A percentile compares a stretch with the other conserved stretches of the same genome.
Evolutionary conservation across 1,140 invertebrate species (phyloP).

Genomic region (Pseudomyrmex flavicornis): DNA sequence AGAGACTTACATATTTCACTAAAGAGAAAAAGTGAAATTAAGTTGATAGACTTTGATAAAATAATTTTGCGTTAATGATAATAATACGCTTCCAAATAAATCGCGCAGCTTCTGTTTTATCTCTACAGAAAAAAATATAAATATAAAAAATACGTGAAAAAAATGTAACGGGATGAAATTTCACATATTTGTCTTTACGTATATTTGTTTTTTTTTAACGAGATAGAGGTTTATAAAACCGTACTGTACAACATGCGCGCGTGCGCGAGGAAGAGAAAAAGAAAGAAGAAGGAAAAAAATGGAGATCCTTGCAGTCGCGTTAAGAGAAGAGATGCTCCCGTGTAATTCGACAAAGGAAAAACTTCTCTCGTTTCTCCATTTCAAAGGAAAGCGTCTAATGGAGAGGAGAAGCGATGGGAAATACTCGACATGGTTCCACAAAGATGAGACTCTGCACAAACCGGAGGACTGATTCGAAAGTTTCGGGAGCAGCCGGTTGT

Average conservation of each 20-base stretch:
- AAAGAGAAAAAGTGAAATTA: too few species aligned
- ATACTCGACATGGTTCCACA: conserved; percentile 57
- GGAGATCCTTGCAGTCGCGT: conserved; percentile 17
- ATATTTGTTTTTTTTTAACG: not conserved
- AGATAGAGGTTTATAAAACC: not conserved
- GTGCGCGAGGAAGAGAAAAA: not conserved
- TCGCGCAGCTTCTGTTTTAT: too few species aligned
- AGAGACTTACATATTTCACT: not conserved
- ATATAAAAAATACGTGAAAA: not conserved
- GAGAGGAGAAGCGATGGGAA: conserved; percentile 58
- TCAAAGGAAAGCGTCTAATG: conserved; percentile 59
- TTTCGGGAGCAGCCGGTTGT: conserved; percentile 67
- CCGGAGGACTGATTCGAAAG: conserved; percentile 73
- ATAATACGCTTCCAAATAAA: too few species aligned
- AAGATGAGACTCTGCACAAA: conserved; percentile 67
- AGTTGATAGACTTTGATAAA: too few species aligned
- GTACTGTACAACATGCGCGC: not conserved
- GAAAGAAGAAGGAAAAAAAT: not conserved
- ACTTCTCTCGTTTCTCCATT: conserved; percentile 52
- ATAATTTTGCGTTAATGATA: too few species aligned
- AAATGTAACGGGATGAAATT: too few species aligned
- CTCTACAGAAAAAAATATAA: too few species aligned
- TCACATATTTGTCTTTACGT: too few species aligned
- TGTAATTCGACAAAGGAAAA: conserved; percentile 70
- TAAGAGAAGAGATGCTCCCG: conserved; percentile 56